Percentiles rank a stretch among this genome's conserved stretches.
Evolutionary conservation across 2,113 vertebrate species (phyloP).

Genomic region (Aegotheles bennettii): DNA sequence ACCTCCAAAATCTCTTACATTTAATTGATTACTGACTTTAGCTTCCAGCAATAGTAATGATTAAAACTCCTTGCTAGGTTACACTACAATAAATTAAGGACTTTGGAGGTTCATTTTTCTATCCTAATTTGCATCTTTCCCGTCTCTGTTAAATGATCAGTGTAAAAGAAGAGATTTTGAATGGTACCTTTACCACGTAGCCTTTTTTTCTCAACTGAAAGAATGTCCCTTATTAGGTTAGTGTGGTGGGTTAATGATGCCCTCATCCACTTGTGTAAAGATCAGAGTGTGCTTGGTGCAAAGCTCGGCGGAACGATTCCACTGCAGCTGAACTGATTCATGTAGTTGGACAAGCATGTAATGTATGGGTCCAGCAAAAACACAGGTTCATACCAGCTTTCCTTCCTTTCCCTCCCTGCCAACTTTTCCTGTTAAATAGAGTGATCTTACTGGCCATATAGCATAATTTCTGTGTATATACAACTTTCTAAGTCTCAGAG

Average conservation of each 20-base stretch:
- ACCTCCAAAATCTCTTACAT: background rate
- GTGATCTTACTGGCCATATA: background rate
- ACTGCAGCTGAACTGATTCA: background rate
- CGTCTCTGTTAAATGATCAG: constrained; percentile 10
- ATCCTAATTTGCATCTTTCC: constrained; percentile 52
- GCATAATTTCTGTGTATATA: background rate
- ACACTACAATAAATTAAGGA: constrained; percentile 22
- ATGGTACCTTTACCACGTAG: background rate
- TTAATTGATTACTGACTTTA: background rate
- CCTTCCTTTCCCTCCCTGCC: background rate
- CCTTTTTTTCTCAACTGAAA: background rate
- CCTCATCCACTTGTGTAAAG: background rate
- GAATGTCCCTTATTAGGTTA: background rate
- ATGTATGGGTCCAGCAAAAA: background rate
- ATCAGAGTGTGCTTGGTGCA: background rate
- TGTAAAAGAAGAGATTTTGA: background rate
- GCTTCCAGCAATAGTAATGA: background rate
- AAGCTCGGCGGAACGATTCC: background rate
- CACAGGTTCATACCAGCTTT: background rate
- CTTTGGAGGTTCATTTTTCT: constrained; percentile 55
- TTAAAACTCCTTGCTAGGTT: constrained; percentile 10
- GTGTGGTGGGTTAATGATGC: background rate
- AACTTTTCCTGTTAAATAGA: background rate
- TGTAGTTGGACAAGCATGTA: background rate
- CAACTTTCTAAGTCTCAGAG: background rate